Evolutionary conservation across 2,113 vertebrate species (phyloP).

Genomic region (Nibea coibor): DNA sequence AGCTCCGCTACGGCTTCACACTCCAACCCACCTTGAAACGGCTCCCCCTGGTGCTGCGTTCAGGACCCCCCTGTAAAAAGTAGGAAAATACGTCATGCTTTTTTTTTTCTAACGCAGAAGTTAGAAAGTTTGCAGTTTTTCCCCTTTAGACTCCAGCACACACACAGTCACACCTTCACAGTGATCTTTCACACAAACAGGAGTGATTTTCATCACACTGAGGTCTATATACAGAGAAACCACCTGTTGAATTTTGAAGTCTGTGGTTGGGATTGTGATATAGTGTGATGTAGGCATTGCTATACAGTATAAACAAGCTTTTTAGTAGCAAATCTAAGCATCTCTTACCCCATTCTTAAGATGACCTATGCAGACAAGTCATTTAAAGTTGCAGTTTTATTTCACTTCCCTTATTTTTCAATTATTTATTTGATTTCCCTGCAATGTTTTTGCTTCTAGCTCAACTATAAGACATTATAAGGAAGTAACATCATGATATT

Average conservation of each 20-base stretch:
- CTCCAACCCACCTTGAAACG: slow-evolving; percentile 93
- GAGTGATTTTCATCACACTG: background rate
- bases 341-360: background rate
- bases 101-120: background rate
- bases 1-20: slow-evolving; percentile 86
- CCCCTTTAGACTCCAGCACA: too few species aligned
- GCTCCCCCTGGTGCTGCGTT: slow-evolving; percentile 71
- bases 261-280: background rate
- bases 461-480: background rate
- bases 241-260: slow-evolving; percentile 50
- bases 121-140: background rate
- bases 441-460: too few species aligned
- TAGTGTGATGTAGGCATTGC: background rate
- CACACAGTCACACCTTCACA: background rate
- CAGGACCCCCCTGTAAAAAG: slow-evolving; percentile 19
- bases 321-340: too few species aligned
- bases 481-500: background rate
- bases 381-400: too few species aligned
- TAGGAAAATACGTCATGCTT: background rate
- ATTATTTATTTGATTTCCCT: too few species aligned
- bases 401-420: too few species aligned
- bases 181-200: background rate
- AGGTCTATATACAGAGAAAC: background rate
- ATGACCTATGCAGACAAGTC: too few species aligned
- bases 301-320: too few species aligned